Percentiles rank a stretch among this genome's conserved stretches.
These are phyloP conservation scores for Anser cygnoides DNA, from an alignment of 2,113 vertebrate genomes.

Conservation along the genomic window DNA sequence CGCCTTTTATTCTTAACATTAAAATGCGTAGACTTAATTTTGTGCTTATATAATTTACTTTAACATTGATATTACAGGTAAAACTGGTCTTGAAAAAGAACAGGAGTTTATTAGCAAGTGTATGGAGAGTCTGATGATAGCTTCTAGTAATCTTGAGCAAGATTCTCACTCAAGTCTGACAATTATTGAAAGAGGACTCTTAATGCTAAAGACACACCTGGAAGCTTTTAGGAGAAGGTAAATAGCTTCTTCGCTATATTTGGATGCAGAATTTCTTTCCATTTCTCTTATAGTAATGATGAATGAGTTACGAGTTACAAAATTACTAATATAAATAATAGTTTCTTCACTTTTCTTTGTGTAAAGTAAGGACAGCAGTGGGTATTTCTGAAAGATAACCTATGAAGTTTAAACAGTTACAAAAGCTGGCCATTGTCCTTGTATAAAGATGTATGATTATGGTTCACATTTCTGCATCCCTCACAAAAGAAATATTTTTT, in stretches of 20 bases:
- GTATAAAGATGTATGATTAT: background rate
- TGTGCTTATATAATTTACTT: background rate
- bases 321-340: background rate
- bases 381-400: background rate
- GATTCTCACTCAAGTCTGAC: constrained; percentile 94
- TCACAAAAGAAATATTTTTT: background rate
- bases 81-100: constrained; percentile 97
- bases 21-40: background rate
- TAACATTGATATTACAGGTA: constrained; percentile 79
- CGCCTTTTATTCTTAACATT: background rate
- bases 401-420: background rate
- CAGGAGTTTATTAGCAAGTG: constrained; percentile 99
- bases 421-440: background rate
- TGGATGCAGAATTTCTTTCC: background rate
- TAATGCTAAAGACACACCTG: constrained; percentile 98
- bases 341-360: background rate
- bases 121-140: constrained; percentile 99
- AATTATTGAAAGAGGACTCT: constrained; percentile 95
- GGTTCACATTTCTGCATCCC: background rate
- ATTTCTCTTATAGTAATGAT: background rate
- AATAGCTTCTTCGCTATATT: background rate
- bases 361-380: background rate
- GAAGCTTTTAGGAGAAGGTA: constrained; percentile 98
- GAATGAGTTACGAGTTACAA: background rate
- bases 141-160: constrained; percentile 93